Base-by-base conservation (phyloP, 1,140 invertebrate species). In the Anastrepha obliqua region DNA sequence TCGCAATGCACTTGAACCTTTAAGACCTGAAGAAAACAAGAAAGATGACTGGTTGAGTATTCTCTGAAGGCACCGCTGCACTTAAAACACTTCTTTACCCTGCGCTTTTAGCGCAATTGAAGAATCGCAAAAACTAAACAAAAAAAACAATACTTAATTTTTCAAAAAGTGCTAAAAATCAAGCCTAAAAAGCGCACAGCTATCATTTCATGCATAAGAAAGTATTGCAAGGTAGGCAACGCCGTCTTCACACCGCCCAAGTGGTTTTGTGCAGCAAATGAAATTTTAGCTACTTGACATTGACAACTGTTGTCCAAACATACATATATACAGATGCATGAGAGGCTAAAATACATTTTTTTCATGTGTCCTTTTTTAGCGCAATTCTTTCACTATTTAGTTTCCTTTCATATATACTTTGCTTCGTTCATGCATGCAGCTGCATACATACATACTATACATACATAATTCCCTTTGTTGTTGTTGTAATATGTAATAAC, bases 251-350 rank as follows among this genome's bases (percentile, higher is more conserved):
- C 67, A 74, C 67, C 67, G 44, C 67, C 67, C 39, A 74, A 74
- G 67, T 74, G 13, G 67, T 47, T 74, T 29, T 29, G 39, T 74
- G 47, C 44, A n/a, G 13, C 47, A n/a, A 47, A 51, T 74, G 67
- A 17, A 74, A 74, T 74, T 74, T n/a, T 13, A 74, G 29, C 67
- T 42, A 2, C 67, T 51, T 74, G 44, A 74, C 67, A 74, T 74
- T 74, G 67, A 74, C 67, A 74, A 74, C 67, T 51, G 67, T n/a
- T 74, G 11, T 7, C 15, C 39, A 42, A 1, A 20, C 13, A 42
- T 67, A 67, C 60, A 62, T 62, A 65, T 8, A 29, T 65, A 39
- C 5, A 4, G 20, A 9, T 65, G 64, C n/a, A 39, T 39, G 9
- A 39, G 6, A 1, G 17, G 29, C 9, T 11, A 67, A 67, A 11